These are phyloP conservation scores for Scaptomyza flava DNA, from an alignment of 2,888 invertebrate species.

Conservation along the genomic window DNA sequence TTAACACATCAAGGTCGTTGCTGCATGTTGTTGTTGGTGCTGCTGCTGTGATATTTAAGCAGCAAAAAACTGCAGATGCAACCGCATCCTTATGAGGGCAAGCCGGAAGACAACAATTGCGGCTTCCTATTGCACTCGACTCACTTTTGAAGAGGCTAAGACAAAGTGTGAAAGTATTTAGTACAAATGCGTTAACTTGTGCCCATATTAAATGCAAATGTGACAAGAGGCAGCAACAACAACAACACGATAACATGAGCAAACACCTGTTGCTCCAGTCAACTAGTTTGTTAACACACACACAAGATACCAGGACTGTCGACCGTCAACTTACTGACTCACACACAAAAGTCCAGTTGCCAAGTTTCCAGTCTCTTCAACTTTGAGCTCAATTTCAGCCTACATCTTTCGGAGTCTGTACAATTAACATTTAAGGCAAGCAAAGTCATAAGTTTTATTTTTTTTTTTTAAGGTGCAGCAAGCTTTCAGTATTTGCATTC, in stretches of 20 bases:
- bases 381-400: neutral
- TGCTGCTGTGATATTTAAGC: conserved; percentile 27
- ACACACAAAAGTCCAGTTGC: neutral
- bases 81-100: conserved; percentile 56
- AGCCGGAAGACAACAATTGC: conserved; percentile 69
- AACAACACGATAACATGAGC: conserved; percentile 21
- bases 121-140: conserved; percentile 40
- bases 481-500: conserved; percentile 13
- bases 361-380: neutral
- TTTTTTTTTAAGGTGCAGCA: conserved; percentile 35
- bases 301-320: conserved; percentile 15
- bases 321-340: conserved; percentile 9
- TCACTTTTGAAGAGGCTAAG: conserved; percentile 14
- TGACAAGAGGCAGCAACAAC: conserved; percentile 16
- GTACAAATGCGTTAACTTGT: conserved; percentile 64
- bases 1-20: conserved; percentile 82
- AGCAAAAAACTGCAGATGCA: conserved; percentile 12
- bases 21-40: conserved; percentile 9
- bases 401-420: conserved; percentile 2
- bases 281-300: conserved; percentile 32
- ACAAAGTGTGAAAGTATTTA: conserved; percentile 76
- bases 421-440: conserved; percentile 36
- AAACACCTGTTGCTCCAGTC: conserved; percentile 70
- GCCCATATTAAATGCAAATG: conserved; percentile 36
- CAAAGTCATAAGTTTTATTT: conserved; percentile 14